These are phyloP conservation scores for Maccullochella peelii DNA, from an alignment of 2,113 vertebrate genomes.

Conservation along the genomic window DNA sequence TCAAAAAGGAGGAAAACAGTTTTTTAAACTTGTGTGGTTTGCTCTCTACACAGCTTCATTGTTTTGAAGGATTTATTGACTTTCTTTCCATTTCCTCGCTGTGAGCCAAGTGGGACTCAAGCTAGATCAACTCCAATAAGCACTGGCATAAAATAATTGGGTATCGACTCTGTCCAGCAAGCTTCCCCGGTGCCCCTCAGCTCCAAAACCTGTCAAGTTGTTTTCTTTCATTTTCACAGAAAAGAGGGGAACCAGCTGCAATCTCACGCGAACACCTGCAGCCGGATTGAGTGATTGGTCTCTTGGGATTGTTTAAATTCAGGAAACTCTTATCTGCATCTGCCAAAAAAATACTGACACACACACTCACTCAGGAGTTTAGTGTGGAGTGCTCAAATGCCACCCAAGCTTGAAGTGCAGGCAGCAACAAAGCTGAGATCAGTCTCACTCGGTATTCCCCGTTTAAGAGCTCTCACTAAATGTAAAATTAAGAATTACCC, in stretches of 20 bases:
- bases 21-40: conserved; percentile 11
- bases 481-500: not conserved
- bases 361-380: not conserved
- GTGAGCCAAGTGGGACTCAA: conserved; percentile 16
- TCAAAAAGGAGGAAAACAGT: conserved; percentile 4
- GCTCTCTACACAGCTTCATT: conserved; percentile 6
- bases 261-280: conserved; percentile 60
- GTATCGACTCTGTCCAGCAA: conserved; percentile 61
- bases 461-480: not conserved
- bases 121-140: conserved; percentile 43
- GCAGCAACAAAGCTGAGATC: conserved; percentile 11
- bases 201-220: conserved; percentile 40
- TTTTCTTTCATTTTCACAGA: conserved; percentile 31
- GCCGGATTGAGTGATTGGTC: conserved; percentile 51
- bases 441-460: conserved; percentile 3
- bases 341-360: conserved; percentile 23
- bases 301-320: conserved; percentile 50
- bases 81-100: conserved; percentile 35
- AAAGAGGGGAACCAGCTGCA: conserved; percentile 17
- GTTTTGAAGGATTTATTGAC: conserved; percentile 53
- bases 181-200: conserved; percentile 20
- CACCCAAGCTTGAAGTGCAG: conserved; percentile 7
- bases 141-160: conserved; percentile 61
- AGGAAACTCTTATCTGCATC: conserved; percentile 51
- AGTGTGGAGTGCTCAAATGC: not conserved